Evolutionary conservation across 2,113 vertebrate genomes (phyloP), one percentile per base, ranked within the genome.

Genomic region (Aplodontia rufa): DNA sequence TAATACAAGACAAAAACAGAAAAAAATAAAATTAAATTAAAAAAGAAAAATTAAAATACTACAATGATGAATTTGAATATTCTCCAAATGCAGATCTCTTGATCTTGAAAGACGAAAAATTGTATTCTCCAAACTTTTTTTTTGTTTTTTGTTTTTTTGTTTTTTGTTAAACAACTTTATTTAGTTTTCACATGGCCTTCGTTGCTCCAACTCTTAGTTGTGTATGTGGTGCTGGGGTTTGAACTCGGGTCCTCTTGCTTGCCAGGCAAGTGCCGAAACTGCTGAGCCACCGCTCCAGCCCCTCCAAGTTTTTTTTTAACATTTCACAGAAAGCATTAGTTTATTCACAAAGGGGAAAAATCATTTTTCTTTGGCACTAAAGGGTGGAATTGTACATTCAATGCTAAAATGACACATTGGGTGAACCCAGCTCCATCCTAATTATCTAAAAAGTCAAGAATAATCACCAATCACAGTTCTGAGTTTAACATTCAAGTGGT

Each of bases 381-480:
- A 37, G 42, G 13, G 20, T 47, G 49, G 81, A 86, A 79, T 53
- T 84, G 81, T 92, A 87, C 42, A 42, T 60, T 87, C 83, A 60
- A 55, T 93, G 24, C 45, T 90, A 95, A 91, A 96, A 45, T 76
- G 75, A 76, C 76, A 87, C 64, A 32, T 69, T 45, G n/a, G 14
- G n/a, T 83, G 62, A 91, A 91, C 35, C 12, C 20, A 68, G 75
- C 26, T 53, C 51, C 81, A 60, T 60, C 58, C 62, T 58, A 71
- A 58, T 87, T n/a, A 35, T 58, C 12, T 8, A 35, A 40, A 80
- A 40, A 75, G n/a, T 42, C 71, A 66, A 78, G 14, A 1, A 42
- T 17, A 58, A 55, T 35, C 30, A 30, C 47, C 68, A 37, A 8
- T 47, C 62, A 78, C 28, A 53, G 47, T 28, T 60, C 47, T 6